Conservation (phyloP, 2,797 vertebrate genomes). For the Staurois parvus region DNA sequence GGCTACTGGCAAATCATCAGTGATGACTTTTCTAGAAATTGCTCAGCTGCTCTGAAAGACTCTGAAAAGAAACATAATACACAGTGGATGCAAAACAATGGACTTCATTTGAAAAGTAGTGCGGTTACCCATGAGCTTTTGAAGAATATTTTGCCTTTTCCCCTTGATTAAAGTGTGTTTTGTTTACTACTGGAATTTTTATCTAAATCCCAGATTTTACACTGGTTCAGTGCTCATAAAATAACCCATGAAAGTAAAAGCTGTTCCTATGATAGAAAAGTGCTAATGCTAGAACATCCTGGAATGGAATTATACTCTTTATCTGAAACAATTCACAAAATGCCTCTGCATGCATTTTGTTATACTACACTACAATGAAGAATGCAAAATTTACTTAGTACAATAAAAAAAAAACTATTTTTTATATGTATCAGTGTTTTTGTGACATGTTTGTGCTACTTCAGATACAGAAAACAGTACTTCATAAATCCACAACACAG, state of each 20-base stretch:
- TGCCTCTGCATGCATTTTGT: too few relatives aligned
- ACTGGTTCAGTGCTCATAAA: background rate
- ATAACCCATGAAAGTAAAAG: background rate
- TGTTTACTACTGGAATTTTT: background rate
- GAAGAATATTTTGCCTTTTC: slow-evolving; percentile 15
- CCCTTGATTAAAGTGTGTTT: background rate
- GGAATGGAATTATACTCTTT: too few relatives aligned
- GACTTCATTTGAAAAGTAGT: background rate
- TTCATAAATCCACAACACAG: too few relatives aligned
- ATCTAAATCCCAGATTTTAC: background rate
- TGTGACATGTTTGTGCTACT: too few relatives aligned
- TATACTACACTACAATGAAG: too few relatives aligned
- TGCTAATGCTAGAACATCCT: background rate
- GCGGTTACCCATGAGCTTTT: background rate
- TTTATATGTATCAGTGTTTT: too few relatives aligned
- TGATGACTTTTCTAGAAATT: background rate
- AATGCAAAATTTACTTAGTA: too few relatives aligned
- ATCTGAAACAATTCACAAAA: too few relatives aligned
- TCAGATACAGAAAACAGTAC: too few relatives aligned
- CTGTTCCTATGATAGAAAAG: background rate
- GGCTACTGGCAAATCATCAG: background rate
- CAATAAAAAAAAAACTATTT: too few relatives aligned
- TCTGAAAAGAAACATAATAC: background rate
- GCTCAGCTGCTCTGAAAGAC: background rate
- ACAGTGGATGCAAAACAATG: background rate